Percentiles rank a stretch among this genome's conserved stretches.
phyloP scores from a whole-genome alignment of 2,113 vertebrate species.

The Puffinus mauretanicus region DNA sequence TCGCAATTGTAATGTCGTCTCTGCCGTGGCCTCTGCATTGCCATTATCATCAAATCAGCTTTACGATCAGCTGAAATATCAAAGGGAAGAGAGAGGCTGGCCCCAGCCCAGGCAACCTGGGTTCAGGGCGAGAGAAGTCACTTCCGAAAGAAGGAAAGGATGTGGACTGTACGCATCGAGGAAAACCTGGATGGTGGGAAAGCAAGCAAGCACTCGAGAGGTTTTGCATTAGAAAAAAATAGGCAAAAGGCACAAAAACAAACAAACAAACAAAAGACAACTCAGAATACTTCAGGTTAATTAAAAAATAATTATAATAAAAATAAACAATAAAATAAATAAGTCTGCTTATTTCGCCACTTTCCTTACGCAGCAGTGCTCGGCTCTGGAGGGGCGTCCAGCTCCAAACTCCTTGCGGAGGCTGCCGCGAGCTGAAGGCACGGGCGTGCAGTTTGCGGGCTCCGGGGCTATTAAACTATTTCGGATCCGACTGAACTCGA shows the following conservation, averaged over 20 bases:
- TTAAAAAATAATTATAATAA: not conserved
- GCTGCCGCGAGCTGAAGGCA: rapidly evolving
- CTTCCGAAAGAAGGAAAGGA: not conserved
- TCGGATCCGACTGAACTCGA: not conserved
- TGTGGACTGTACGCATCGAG: rapidly evolving
- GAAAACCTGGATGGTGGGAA: not conserved
- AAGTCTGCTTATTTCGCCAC: not conserved
- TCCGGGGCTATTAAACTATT: not conserved
- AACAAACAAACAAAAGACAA: too few species aligned
- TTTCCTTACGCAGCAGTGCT: rapidly evolving
- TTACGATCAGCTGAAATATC: not conserved
- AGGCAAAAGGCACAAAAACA: not conserved
- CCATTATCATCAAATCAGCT: not conserved
- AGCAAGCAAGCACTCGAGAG: not conserved
- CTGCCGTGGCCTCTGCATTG: not conserved
- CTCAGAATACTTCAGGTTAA: not conserved
- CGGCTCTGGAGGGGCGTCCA: not conserved
- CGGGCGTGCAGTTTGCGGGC: not conserved
- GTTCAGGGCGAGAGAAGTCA: not conserved
- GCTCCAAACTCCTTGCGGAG: not conserved
- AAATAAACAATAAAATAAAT: not conserved
- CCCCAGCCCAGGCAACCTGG: not conserved
- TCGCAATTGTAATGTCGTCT: not conserved
- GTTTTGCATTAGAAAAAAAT: not conserved
- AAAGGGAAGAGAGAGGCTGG: not conserved